Percentiles rank a stretch among this genome's conserved stretches.
phyloP scores from a whole-genome alignment of 2,113 vertebrate genomes.

The Fulmarus glacialis region DNA sequence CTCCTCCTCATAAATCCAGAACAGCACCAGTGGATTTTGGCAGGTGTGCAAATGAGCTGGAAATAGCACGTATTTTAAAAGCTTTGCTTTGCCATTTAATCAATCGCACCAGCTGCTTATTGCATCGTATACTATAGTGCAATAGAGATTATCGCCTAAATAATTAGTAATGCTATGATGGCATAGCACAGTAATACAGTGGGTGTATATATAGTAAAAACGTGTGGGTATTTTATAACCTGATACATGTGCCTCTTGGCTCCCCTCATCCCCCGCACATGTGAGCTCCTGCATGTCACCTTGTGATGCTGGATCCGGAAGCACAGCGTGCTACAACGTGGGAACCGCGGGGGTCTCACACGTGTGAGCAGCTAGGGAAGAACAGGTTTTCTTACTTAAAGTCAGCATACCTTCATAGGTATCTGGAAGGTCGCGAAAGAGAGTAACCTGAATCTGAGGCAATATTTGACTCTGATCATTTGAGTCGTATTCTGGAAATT shows the following conservation, averaged over 20 bases:
- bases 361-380: not conserved
- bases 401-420: not conserved
- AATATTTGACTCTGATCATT: not conserved
- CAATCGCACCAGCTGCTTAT: constrained; percentile 27
- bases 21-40: not conserved
- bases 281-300: not conserved
- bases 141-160: constrained; percentile 48
- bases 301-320: not conserved
- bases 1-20: not conserved
- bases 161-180: constrained; percentile 31
- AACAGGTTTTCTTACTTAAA: not conserved
- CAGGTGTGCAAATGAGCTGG: constrained; percentile 42
- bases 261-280: not conserved
- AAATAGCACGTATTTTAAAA: constrained; percentile 38
- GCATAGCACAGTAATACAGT: not conserved
- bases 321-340: not conserved
- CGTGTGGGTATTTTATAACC: constrained; percentile 12
- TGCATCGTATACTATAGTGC: not conserved
- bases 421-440: not conserved
- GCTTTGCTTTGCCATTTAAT: constrained; percentile 43
- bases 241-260: not conserved
- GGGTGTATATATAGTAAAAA: constrained; percentile 47
- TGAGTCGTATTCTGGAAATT: not conserved
- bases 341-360: rapidly evolving
- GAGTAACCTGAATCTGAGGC: not conserved